Evolutionary conservation across 1,140 invertebrate genomes (phyloP).

Genomic region (Leptopilina clavipes): DNA sequence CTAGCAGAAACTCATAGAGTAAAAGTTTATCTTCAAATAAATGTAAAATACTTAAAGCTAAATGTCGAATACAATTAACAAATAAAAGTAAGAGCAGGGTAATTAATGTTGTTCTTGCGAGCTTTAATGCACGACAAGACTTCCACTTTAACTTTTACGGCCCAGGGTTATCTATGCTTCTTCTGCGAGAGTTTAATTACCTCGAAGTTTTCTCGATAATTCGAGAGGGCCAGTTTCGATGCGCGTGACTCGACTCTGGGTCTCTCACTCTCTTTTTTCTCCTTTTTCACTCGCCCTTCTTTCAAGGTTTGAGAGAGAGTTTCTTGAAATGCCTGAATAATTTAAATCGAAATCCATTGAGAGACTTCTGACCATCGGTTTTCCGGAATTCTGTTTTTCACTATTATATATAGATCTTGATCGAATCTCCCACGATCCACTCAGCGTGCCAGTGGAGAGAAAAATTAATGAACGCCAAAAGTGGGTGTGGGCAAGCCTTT

Average conservation of each 20-base stretch:
- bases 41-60: constrained; percentile 16
- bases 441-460: not conserved
- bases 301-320: constrained; percentile 39
- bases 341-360: constrained; percentile 44
- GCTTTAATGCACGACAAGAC: constrained; percentile 52
- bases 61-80: constrained; percentile 35
- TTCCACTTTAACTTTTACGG: constrained; percentile 67
- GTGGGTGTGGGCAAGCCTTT: not conserved
- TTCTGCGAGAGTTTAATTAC: constrained; percentile 70
- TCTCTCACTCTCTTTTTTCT: constrained; percentile 6
- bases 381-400: constrained; percentile 20
- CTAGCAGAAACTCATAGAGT: too few relatives aligned
- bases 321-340: constrained; percentile 51
- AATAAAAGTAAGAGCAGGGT: constrained; percentile 18
- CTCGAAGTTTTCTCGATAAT: constrained; percentile 70
- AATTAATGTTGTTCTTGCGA: constrained; percentile 14
- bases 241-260: constrained; percentile 54
- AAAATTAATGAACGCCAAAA: not conserved
- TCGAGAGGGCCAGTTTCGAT: constrained; percentile 60
- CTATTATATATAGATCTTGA: not conserved
- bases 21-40: not conserved
- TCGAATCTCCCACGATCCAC: not conserved
- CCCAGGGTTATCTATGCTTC: constrained; percentile 63
- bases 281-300: constrained; percentile 26
- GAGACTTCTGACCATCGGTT: constrained; percentile 18